Evolutionary conservation across 2,113 vertebrate genomes (phyloP), one percentile per base, ranked within the genome.

Genomic region (Morphnarchus princeps): DNA sequence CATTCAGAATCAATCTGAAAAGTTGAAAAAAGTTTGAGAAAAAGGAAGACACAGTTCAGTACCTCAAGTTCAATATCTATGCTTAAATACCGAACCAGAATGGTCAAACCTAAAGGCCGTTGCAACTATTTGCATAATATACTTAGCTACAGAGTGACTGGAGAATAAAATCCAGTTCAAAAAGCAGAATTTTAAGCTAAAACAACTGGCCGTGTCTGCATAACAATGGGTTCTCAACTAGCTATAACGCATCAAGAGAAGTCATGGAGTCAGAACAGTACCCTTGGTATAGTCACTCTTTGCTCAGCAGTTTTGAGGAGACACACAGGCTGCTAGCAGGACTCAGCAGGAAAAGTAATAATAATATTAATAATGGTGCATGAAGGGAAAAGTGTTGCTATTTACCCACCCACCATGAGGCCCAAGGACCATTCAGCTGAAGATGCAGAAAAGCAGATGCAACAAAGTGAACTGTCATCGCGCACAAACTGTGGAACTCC

Each of bases 401-500:
- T 17, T 74, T 21, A 25, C 45, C 34, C 19, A 24, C 29, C 26
- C 59, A 31, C 28, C 21, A 4, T 0, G 2, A 28, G 19, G 28
- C 54, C 40, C 20, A n/a, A 50, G 36, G 45, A 13, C 28, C 26
- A 6, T 8, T 26, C 76, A 18, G 29, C 0, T 29, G 36, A 24
- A n/a, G 9, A 14, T 3, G 8, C 47, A 38, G 49, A 29, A 45
- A 73, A 82, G 29, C 49, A 77, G 21, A 85, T 22, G 9, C 32
- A 58, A 13, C 6, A 6, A 49, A 70, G 32, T 9, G 40, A 81
- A 77, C 24, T 25, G 26, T 4, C 3, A 34, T 4, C 2, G 2
- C 10, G 12, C 16, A 24, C 1, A 0, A 1, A 11, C 26, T 5
- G 3, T 11, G 28, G 34, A 34, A 26, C n/a, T n/a, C 34, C 4